Evolutionary conservation across 2,797 vertebrate species (phyloP).

Genomic region (Streptopelia turtur): DNA sequence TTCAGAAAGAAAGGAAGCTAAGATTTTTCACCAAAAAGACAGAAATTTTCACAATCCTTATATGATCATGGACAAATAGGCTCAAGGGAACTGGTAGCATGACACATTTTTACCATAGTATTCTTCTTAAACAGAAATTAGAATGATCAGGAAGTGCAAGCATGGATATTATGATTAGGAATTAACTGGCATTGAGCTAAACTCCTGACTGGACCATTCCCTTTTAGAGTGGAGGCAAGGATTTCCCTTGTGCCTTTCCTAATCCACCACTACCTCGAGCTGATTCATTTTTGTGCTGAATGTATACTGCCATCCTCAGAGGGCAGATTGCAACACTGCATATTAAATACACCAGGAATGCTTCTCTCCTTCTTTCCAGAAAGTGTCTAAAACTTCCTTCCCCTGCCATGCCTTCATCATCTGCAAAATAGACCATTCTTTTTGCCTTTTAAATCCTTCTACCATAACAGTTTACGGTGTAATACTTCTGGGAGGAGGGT

Average conservation of each 20-base stretch:
- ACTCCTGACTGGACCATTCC: not conserved
- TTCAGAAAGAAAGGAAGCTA: not conserved
- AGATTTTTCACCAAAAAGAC: not conserved
- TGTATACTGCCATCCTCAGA: not conserved
- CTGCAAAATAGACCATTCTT: not conserved
- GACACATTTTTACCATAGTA: not conserved
- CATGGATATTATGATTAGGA: not conserved
- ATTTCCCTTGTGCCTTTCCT: not conserved
- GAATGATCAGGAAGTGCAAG: not conserved
- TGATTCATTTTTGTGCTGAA: not conserved
- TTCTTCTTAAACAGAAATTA: not conserved
- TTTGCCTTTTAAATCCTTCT: not conserved
- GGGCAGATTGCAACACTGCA: not conserved
- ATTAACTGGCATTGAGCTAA: not conserved
- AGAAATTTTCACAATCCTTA: not conserved
- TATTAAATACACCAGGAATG: not conserved
- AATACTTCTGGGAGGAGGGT: not conserved
- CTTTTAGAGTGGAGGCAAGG: not conserved
- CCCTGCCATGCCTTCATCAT: not conserved
- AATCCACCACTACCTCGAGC: not conserved
- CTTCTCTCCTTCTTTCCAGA: not conserved
- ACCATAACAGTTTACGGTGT: not conserved
- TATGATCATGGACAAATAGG: not conserved
- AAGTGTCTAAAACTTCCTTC: not conserved
- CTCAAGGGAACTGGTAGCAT: not conserved